Evolutionary conservation across 2,888 invertebrate genomes (phyloP).

Genomic region (Caenorhabditis uteleia): DNA sequence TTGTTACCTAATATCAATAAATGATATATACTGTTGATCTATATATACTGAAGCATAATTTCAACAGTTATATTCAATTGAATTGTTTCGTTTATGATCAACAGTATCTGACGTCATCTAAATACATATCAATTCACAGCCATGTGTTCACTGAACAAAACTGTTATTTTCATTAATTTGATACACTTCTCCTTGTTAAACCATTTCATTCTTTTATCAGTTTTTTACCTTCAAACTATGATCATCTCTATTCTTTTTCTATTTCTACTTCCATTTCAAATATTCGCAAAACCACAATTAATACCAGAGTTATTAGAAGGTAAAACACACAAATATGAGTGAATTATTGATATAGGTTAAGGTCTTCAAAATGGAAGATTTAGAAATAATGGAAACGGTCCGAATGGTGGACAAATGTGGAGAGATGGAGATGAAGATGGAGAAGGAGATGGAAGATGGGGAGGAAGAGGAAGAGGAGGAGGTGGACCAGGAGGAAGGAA

Average conservation of each 20-base stretch:
- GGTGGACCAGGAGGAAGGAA: slow-evolving; percentile 1
- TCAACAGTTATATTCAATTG: no score
- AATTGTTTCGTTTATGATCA: no score
- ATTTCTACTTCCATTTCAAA: not conserved
- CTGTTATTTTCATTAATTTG: not conserved
- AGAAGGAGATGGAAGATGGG: no score
- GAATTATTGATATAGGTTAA: not conserved
- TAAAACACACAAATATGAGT: no score
- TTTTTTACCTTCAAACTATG: not conserved
- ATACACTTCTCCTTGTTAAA: not conserved
- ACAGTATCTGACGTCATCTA: no score
- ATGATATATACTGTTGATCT: no score
- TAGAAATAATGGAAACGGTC: not conserved
- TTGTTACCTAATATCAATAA: no score
- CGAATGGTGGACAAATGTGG: slow-evolving; percentile 9
- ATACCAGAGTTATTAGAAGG: not conserved
- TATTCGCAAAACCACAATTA: not conserved
- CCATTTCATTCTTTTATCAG: not conserved
- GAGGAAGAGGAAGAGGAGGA: no score
- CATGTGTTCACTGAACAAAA: no score
- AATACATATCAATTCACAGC: no score
- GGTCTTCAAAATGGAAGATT: slow-evolving; percentile 12
- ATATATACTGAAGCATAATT: no score
- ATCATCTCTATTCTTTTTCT: slow-evolving; percentile 1
- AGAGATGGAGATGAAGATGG: no score